Conservation (phyloP, 2,113 vertebrate genomes). For the Panthera tigris region DNA sequence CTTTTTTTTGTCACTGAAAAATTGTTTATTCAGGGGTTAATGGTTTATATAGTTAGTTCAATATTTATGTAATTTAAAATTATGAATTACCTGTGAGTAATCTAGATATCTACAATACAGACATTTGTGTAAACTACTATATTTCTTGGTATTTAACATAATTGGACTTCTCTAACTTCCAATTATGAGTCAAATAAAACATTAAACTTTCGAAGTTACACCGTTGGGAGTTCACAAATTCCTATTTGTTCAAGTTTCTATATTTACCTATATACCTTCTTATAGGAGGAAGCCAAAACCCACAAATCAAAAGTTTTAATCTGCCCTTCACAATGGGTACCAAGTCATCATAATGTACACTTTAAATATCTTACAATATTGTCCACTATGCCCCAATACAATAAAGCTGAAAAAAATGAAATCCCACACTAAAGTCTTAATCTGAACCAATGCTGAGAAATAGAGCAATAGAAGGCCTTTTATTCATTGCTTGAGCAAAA, state of each 20-base stretch:
- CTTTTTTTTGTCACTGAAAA: not conserved
- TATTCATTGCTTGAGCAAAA: slow-evolving; percentile 60
- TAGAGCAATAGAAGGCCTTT: not conserved
- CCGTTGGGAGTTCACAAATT: not conserved
- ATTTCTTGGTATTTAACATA: not conserved
- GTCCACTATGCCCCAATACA: not conserved
- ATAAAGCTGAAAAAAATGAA: not conserved
- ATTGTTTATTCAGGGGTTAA: slow-evolving; percentile 32
- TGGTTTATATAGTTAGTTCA: not conserved
- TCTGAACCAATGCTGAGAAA: slow-evolving; percentile 42
- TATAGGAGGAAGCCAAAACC: not conserved
- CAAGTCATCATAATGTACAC: not conserved
- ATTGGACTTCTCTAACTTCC: not conserved
- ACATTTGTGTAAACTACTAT: not conserved
- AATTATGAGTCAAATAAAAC: not conserved
- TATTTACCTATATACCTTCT: not conserved
- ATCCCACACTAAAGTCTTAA: not conserved
- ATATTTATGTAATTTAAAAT: slow-evolving; percentile 25
- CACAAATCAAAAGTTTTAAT: not conserved
- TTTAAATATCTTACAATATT: not conserved
- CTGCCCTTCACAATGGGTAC: not conserved
- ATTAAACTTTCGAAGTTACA: not conserved
- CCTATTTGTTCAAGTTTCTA: not conserved
- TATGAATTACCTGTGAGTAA: not conserved
- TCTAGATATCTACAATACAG: not conserved